These are phyloP conservation scores for Trichogramma dendrolimi DNA, from an alignment of 2,888 invertebrate species.

Conservation along the genomic window DNA sequence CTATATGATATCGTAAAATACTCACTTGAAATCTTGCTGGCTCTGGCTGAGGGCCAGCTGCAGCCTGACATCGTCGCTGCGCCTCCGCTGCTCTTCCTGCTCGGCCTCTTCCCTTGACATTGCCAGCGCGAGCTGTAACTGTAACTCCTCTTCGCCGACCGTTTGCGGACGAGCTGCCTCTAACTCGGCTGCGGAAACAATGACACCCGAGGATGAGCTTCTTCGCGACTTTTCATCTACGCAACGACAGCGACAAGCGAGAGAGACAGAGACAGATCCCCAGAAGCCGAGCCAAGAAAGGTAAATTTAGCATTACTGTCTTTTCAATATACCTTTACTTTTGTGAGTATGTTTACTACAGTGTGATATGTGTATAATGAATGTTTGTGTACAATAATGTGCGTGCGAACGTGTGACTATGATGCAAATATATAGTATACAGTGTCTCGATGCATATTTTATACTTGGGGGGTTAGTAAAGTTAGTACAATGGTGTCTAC, in stretches of 20 bases:
- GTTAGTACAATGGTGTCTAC: too few species aligned
- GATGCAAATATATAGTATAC: too few species aligned
- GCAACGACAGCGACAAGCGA: too few species aligned
- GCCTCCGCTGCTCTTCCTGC: slow-evolving; percentile 86
- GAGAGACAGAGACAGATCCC: too few species aligned
- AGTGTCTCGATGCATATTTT: too few species aligned
- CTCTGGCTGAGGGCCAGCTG: slow-evolving; percentile 94
- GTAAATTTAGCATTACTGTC: neutral
- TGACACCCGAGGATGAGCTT: neutral
- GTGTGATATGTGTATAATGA: too few species aligned
- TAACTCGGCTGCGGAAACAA: slow-evolving; percentile 59
- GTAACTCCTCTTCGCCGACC: slow-evolving; percentile 96
- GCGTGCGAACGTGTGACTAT: too few species aligned
- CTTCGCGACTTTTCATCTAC: neutral
- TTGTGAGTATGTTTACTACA: too few species aligned
- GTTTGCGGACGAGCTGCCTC: slow-evolving; percentile 95
- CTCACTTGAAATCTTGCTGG: slow-evolving; percentile 85
- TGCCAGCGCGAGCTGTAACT: slow-evolving; percentile 94
- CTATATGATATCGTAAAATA: slow-evolving; percentile 27
- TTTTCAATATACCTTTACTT: too few species aligned
- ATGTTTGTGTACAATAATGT: too few species aligned
- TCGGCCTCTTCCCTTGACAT: slow-evolving; percentile 99
- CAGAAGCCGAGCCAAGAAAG: neutral
- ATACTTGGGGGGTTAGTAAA: too few species aligned
- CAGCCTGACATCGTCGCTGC: slow-evolving; percentile 92